Evolutionary conservation across 1,140 invertebrate species (phyloP).

Genomic region (Papilio dardanus): DNA sequence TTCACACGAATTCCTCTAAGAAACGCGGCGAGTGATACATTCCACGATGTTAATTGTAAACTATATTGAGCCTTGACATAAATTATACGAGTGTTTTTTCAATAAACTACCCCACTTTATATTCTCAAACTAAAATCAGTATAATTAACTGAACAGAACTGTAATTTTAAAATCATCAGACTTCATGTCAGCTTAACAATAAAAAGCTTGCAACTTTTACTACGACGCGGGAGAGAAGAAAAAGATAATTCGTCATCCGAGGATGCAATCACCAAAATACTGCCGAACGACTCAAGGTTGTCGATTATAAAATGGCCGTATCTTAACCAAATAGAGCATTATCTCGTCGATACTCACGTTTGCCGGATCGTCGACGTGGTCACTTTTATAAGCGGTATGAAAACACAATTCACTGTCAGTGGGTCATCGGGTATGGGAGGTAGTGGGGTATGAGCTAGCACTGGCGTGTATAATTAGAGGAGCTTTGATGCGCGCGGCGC

Average conservation of each 20-base stretch:
- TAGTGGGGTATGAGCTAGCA: slow-evolving; percentile 54
- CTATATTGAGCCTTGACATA: slow-evolving; percentile 6
- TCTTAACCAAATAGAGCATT: slow-evolving; percentile 52
- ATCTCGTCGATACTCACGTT: slow-evolving; percentile 43
- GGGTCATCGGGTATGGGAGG: slow-evolving; percentile 57
- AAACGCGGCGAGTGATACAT: not conserved
- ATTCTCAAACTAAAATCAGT: not conserved
- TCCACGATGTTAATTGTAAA: slow-evolving; percentile 21
- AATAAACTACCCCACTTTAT: not conserved
- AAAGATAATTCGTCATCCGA: slow-evolving; percentile 51
- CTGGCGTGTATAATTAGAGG: slow-evolving; percentile 74
- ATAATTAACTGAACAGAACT: not conserved
- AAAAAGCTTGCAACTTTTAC: slow-evolving; percentile 38
- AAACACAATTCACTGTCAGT: slow-evolving; percentile 72
- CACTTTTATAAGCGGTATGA: slow-evolving; percentile 50
- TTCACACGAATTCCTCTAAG: not conserved
- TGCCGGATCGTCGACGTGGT: slow-evolving; percentile 39
- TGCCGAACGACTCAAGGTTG: slow-evolving; percentile 68
- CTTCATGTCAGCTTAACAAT: slow-evolving; percentile 25
- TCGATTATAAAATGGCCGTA: slow-evolving; percentile 74
- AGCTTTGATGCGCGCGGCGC: slow-evolving; percentile 53
- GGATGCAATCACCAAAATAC: slow-evolving; percentile 70
- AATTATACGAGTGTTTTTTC: slow-evolving; percentile 28
- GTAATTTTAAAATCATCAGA: not conserved
- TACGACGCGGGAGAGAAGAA: slow-evolving; percentile 30